Evolutionary conservation across 2,888 invertebrate genomes (phyloP).

Genomic region (Agrochola lychnidis): DNA sequence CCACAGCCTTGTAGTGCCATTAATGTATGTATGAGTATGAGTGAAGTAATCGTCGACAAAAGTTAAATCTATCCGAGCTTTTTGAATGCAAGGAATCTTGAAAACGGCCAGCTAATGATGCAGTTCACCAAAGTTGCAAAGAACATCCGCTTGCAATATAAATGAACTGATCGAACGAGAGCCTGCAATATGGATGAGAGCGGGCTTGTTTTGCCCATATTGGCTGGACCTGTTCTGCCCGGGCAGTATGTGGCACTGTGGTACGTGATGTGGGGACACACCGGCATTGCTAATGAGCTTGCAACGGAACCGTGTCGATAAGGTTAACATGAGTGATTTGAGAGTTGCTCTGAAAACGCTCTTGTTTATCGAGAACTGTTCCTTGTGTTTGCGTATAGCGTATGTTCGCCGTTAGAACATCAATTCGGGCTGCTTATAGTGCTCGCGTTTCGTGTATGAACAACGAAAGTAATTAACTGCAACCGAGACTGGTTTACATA

Average conservation of each 20-base stretch:
- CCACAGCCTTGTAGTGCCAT: slow-evolving; percentile 62
- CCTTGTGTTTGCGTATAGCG: slow-evolving; percentile 43
- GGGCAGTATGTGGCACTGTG: slow-evolving; percentile 70
- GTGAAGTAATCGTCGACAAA: slow-evolving; percentile 45
- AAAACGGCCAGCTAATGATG: slow-evolving; percentile 66
- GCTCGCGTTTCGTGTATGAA: slow-evolving; percentile 30
- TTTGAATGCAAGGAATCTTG: slow-evolving; percentile 30
- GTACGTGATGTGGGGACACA: slow-evolving; percentile 66
- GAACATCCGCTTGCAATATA: slow-evolving; percentile 80
- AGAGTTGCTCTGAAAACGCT: slow-evolving; percentile 54
- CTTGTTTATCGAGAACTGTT: slow-evolving; percentile 48
- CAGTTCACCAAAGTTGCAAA: slow-evolving; percentile 70
- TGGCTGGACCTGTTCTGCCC: slow-evolving; percentile 64
- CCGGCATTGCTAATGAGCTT: slow-evolving; percentile 74
- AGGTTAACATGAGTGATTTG: slow-evolving; percentile 71
- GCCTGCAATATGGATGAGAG: slow-evolving; percentile 80
- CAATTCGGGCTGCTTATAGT: slow-evolving; percentile 34
- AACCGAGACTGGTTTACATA: slow-evolving; percentile 46
- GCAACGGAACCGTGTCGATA: slow-evolving; percentile 70
- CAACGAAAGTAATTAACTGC: slow-evolving; percentile 51
- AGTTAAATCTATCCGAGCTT: slow-evolving; percentile 12
- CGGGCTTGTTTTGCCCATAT: slow-evolving; percentile 81
- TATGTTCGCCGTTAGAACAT: slow-evolving; percentile 39
- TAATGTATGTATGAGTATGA: slow-evolving; percentile 16
- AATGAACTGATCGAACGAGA: slow-evolving; percentile 80